Evolutionary conservation across 2,797 vertebrate species (phyloP).

Genomic region (Gouania willdenowi): DNA sequence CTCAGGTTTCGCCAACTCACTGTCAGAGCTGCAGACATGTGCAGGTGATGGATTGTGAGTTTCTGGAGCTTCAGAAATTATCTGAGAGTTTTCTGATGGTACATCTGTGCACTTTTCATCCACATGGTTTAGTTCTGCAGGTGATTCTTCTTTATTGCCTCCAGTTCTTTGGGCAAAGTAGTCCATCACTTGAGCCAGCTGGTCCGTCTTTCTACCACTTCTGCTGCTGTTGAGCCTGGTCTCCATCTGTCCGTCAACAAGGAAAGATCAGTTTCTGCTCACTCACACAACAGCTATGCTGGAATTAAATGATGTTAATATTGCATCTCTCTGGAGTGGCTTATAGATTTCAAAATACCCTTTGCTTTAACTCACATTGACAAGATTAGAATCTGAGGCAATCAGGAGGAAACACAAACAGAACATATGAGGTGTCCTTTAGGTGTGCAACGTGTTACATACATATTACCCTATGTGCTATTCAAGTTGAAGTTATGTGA

Average conservation of each 20-base stretch:
- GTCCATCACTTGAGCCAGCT: constrained; percentile 56
- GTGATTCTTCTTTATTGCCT: constrained; percentile 12
- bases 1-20: constrained; percentile 24
- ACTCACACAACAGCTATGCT: constrained; percentile 2
- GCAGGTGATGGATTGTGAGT: constrained; percentile 5
- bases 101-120: background rate
- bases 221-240: constrained; percentile 43
- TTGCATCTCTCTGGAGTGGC: background rate
- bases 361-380: too few relatives aligned
- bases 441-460: constrained; percentile 18
- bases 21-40: background rate
- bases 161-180: constrained; percentile 45
- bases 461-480: constrained; percentile 16
- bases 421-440: constrained; percentile 13
- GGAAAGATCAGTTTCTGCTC: constrained; percentile 15
- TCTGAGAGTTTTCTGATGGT: constrained; percentile 1
- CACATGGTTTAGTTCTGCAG: constrained; percentile 12
- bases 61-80: constrained; percentile 11
- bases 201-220: constrained; percentile 52
- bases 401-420: constrained; percentile 2
- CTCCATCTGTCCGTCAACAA: constrained; percentile 60
- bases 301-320: constrained; percentile 5
- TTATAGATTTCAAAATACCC: constrained; percentile 5
- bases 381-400: too few relatives aligned
- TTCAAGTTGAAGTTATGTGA: constrained; percentile 35